Percentiles rank a stretch among this genome's conserved stretches.
phyloP scores from a whole-genome alignment of 1,140 invertebrate genomes.

The Drosophila gunungcola region DNA sequence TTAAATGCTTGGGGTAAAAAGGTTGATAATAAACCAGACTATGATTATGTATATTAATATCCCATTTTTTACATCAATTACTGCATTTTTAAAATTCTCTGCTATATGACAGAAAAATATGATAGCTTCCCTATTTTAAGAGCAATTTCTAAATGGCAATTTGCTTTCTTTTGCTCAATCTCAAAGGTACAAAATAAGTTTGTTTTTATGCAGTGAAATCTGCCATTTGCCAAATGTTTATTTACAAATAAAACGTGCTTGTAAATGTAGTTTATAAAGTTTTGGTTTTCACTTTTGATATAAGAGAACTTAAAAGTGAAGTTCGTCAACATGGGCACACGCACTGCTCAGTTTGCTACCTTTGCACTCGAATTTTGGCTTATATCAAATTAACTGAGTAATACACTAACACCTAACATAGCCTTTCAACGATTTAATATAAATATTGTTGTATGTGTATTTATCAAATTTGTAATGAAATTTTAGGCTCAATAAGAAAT shows the following conservation, averaged over 20 bases:
- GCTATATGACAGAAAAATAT: not conserved
- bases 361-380: too few relatives aligned
- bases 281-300: constrained; percentile 4
- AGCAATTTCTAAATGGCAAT: not conserved
- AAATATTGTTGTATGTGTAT: not conserved
- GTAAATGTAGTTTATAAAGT: constrained; percentile 15
- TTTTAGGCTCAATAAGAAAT: not conserved
- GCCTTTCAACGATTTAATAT: too few relatives aligned
- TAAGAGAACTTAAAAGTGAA: not conserved
- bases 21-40: too few relatives aligned
- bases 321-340: not conserved
- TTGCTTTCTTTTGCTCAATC: constrained; percentile 20
- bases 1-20: too few relatives aligned
- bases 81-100: not conserved
- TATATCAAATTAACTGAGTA: too few relatives aligned
- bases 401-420: too few relatives aligned
- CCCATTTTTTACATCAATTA: too few relatives aligned
- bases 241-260: constrained; percentile 19
- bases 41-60: too few relatives aligned
- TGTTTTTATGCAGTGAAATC: constrained; percentile 1
- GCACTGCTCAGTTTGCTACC: not conserved
- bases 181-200: not conserved
- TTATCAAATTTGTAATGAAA: not conserved
- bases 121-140: not conserved
- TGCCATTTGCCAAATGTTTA: constrained; percentile 21